Percentiles rank a stretch among this genome's conserved stretches.
These are phyloP conservation scores for Ophioninae sp. DNA, from an alignment of 2,888 invertebrate genomes.

Conservation along the genomic window DNA sequence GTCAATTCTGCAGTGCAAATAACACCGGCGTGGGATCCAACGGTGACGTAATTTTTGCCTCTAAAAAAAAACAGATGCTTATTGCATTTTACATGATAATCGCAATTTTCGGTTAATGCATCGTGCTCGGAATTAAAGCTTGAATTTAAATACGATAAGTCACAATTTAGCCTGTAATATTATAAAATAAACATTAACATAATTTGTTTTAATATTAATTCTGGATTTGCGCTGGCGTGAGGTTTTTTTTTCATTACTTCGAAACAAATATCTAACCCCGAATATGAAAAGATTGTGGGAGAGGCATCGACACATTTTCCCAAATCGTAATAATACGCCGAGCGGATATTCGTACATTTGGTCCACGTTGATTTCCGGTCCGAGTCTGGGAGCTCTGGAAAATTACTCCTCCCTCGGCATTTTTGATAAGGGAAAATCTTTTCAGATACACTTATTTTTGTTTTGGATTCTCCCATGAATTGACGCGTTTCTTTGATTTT, in stretches of 20 bases:
- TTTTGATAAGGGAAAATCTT: conserved; percentile 70
- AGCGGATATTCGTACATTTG: conserved; percentile 68
- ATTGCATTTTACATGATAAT: neutral
- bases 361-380: conserved; percentile 1
- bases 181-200: neutral
- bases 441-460: neutral
- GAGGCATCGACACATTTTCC: conserved; percentile 93
- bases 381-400: neutral
- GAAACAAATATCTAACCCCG: conserved; percentile 75
- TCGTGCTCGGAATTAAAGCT: neutral
- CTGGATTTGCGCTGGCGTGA: neutral
- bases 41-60: conserved; percentile 80
- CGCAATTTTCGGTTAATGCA: neutral
- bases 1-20: conserved; percentile 85
- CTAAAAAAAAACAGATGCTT: conserved; percentile 56
- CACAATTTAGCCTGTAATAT: neutral
- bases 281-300: conserved; percentile 83
- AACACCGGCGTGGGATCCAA: conserved; percentile 89
- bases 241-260: neutral
- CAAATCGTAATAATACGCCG: conserved; percentile 83
- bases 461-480: neutral
- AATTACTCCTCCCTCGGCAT: conserved; percentile 67
- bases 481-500: neutral
- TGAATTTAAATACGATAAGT: neutral
- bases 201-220: neutral